Conservation (phyloP, 2,113 vertebrate species). For the Mustela nigripes region DNA sequence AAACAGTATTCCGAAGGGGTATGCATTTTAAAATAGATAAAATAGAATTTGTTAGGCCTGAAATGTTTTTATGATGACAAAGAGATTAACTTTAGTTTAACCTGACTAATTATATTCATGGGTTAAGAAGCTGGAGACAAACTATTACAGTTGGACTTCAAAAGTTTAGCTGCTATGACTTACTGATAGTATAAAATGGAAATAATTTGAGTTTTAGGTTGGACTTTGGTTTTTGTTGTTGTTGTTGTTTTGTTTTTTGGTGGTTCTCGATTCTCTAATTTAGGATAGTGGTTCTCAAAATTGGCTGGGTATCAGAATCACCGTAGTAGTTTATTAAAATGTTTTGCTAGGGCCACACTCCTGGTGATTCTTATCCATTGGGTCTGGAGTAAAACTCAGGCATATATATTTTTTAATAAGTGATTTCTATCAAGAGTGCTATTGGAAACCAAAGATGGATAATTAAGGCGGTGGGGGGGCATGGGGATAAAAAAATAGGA, state of each 20-base stretch:
- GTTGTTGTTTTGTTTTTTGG: not conserved
- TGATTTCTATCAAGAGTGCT: not conserved
- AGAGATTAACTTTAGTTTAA: slow-evolving; percentile 21
- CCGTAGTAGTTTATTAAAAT: not conserved
- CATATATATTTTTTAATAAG: not conserved
- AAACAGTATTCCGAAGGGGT: not conserved
- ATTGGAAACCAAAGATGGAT: not conserved
- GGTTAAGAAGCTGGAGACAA: not conserved
- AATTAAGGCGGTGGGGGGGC: not conserved
- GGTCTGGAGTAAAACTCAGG: not conserved
- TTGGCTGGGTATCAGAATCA: not conserved
- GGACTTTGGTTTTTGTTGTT: not conserved
- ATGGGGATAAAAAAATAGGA: not conserved
- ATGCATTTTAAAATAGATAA: not conserved
- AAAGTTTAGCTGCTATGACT: not conserved
- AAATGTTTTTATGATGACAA: not conserved
- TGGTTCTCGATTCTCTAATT: not conserved
- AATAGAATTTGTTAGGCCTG: not conserved
- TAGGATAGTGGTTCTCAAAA: not conserved
- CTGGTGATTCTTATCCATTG: not conserved
- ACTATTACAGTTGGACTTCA: not conserved
- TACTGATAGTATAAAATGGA: not conserved
- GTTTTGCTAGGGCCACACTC: not conserved
- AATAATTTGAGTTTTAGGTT: not conserved
- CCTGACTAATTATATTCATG: not conserved